phyloP scores from a whole-genome alignment of 1,140 invertebrate genomes.

The Samia ricini region DNA sequence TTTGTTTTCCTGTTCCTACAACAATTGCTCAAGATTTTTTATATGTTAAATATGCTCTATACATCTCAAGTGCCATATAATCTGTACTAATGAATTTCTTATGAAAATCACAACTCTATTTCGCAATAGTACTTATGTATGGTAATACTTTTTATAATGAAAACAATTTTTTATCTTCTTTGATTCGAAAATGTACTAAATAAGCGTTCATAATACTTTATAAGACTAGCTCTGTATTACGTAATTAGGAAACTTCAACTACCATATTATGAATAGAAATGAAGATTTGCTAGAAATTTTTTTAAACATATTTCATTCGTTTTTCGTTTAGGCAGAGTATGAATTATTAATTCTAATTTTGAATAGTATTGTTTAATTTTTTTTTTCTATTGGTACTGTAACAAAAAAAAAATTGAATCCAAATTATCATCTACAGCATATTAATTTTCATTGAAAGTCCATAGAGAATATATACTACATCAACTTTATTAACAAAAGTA shows the following conservation, averaged over 20 bases:
- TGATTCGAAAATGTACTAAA: neutral
- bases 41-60: constrained; percentile 17
- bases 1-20: neutral
- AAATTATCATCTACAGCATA: no score
- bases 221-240: neutral
- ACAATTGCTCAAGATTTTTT: constrained; percentile 29
- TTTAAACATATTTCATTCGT: neutral
- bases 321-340: neutral
- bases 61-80: constrained; percentile 59
- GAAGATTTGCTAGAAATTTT: neutral
- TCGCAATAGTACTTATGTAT: neutral
- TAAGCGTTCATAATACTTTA: neutral
- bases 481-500: no score
- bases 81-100: constrained; percentile 34
- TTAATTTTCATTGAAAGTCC: no score
- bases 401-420: no score
- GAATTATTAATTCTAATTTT: neutral
- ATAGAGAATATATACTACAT: no score
- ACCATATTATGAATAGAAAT: neutral
- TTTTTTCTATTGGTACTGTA: no score
- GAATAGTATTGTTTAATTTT: neutral
- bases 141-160: no score
- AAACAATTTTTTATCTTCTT: neutral
- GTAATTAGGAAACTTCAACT: neutral
- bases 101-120: constrained; percentile 26